Percentiles rank a stretch among this genome's conserved stretches.
Conservation (phyloP, 2,797 vertebrate genomes). For the Channallabes apus region DNA sequence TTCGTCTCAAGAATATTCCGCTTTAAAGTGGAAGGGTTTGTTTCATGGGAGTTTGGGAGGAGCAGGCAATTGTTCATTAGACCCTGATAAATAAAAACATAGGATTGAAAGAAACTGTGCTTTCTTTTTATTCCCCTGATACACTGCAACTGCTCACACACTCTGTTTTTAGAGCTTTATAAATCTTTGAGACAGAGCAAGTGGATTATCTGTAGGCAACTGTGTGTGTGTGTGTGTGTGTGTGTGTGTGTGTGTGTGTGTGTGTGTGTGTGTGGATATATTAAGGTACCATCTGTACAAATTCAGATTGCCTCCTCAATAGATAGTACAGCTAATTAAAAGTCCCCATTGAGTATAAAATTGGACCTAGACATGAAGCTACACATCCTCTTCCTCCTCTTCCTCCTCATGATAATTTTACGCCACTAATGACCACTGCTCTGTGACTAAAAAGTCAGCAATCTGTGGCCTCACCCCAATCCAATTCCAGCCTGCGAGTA, state of each 20-base stretch:
- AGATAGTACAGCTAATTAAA: slow-evolving; percentile 6
- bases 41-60: neutral
- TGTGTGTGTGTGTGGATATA: neutral
- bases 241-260: no score
- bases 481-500: neutral
- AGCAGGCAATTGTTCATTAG: neutral
- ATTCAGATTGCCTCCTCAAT: neutral
- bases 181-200: neutral
- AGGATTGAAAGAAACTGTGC: neutral
- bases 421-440: neutral
- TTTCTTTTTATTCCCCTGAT: neutral
- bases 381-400: slow-evolving; percentile 17
- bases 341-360: neutral
- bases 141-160: neutral
- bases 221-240: neutral
- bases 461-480: neutral
- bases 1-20: neutral
- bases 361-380: slow-evolving; percentile 2
- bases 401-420: slow-evolving; percentile 12
- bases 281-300: slow-evolving; percentile 21
- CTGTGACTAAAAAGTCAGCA: slow-evolving; percentile 1
- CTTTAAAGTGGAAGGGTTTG: neutral
- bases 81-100: neutral
- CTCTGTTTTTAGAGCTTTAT: neutral
- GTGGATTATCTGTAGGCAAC: neutral